Base-by-base conservation (phyloP, 2,797 vertebrate species). In the Buceros bicornis region DNA sequence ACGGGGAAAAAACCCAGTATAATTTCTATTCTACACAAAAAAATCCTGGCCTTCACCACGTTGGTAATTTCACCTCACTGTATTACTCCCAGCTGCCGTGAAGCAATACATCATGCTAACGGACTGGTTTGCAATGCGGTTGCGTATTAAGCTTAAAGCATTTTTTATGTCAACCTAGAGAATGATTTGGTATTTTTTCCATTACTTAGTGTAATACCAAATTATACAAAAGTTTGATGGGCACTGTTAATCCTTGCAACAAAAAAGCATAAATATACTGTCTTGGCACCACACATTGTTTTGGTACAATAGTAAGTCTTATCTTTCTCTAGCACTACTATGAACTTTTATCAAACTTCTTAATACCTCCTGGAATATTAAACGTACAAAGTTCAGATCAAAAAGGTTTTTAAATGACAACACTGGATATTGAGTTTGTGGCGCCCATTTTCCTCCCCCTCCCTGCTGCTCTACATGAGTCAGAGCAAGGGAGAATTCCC, bases 251-350 rank as follows among this genome's bases (percentile, higher is more conserved):
- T 40, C 45, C 83, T 72, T 74, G 81, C 70, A 89, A 58, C 26
- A 90, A 61, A 81, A 80, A 89, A 73, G 33, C 67, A 92, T 77
- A 96, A 97, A 96, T 66, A 84, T 10, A 58, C 53, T 45, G 54
- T 33, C 81, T 94, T 91, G 91, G 94, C 93, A 94, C 60, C 67
- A 80, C 62, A 56, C 73, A 58, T 74, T 92, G 77, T 82, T 94
- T 84, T n/a, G 94, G 31, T 54, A 97, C 92, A 97, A 97, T 94
- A 93, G 73, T 1, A 10, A 87, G 67, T 35, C 96, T 97, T 97
- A 97, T 97, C 96, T 96, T 93, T 95, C 89, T 64, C 60, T 47
- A 93, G 81, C 96, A 97, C 69, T 61, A 35, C 79, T 61, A 60
- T 1, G 2, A 26, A 86, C 61, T 90, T 90, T 82, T 96, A 95